These are phyloP conservation scores for Brachyalestes nurse DNA, from an alignment of 2,797 vertebrate genomes.

Conservation along the genomic window DNA sequence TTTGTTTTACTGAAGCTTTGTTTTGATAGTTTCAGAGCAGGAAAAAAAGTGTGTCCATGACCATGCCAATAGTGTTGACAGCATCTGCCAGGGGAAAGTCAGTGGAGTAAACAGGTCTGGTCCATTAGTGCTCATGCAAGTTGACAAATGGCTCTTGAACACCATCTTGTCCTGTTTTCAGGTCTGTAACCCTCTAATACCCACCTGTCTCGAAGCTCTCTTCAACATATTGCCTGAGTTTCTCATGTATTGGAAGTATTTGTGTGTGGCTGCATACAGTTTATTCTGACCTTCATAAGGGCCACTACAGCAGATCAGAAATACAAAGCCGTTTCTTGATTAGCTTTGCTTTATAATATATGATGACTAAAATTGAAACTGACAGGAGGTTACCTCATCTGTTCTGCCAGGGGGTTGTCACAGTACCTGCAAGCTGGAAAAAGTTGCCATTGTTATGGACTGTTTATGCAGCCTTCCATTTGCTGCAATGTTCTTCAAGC, in stretches of 20 bases:
- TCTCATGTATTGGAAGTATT: slow-evolving; percentile 17
- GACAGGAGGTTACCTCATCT: slow-evolving; percentile 16
- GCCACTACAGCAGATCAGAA: background rate
- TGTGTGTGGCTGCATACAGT: background rate
- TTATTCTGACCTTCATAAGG: background rate
- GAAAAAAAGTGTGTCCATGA: slow-evolving; percentile 76
- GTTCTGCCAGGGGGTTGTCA: slow-evolving; percentile 17
- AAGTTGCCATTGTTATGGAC: slow-evolving; percentile 45
- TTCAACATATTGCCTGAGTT: slow-evolving; percentile 8
- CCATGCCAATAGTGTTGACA: slow-evolving; percentile 78
- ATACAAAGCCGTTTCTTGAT: background rate
- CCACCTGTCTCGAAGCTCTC: background rate
- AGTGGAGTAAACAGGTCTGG: slow-evolving; percentile 70
- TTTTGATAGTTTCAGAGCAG: slow-evolving; percentile 60
- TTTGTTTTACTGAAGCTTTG: slow-evolving; percentile 64
- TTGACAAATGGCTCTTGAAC: slow-evolving; percentile 46
- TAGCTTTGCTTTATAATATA: slow-evolving; percentile 4
- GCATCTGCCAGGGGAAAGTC: slow-evolving; percentile 84
- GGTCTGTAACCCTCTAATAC: slow-evolving; percentile 26
- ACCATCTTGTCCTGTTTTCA: slow-evolving; percentile 40
- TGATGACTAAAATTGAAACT: background rate
- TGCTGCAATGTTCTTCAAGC: slow-evolving; percentile 8
- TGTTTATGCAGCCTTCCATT: slow-evolving; percentile 41
- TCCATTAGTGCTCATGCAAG: slow-evolving; percentile 53
- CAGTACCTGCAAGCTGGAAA: slow-evolving; percentile 50